phyloP scores from a whole-genome alignment of 2,797 vertebrate species.

The Enteromius anoplus region DNA sequence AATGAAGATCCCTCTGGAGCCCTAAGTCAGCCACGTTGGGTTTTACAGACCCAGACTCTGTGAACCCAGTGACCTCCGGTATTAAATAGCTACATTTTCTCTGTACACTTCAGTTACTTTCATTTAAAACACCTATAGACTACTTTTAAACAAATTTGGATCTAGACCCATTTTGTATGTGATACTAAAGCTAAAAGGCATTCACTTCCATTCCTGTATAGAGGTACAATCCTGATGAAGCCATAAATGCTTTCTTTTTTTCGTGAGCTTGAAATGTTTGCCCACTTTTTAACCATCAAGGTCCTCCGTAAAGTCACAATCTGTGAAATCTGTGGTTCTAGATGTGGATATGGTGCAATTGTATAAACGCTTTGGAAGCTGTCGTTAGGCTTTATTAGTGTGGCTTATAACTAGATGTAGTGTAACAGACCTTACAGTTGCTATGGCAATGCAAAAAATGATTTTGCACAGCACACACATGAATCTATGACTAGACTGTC shows the following conservation, averaged over 20 bases:
- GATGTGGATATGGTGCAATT: conserved; percentile 6
- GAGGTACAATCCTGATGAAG: not conserved
- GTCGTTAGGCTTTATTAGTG: conserved; percentile 5
- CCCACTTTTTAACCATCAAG: conserved; percentile 10
- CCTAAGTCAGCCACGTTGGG: conserved; percentile 60
- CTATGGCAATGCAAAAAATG: conserved; percentile 17
- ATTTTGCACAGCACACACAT: not conserved
- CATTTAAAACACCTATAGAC: not conserved
- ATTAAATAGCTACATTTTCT: not conserved
- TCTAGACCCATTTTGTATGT: not conserved
- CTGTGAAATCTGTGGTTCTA: not conserved
- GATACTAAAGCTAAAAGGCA: not conserved
- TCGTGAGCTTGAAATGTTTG: conserved; percentile 7
- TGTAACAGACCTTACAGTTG: conserved; percentile 24
- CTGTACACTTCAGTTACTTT: not conserved
- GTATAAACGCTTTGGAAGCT: not conserved
- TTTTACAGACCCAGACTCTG: not conserved
- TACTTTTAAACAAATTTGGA: not conserved
- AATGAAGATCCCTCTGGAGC: conserved; percentile 73
- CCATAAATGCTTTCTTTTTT: not conserved
- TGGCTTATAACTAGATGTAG: conserved; percentile 18
- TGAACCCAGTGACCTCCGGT: not conserved
- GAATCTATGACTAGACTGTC: conserved; percentile 1
- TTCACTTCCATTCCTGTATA: not conserved
- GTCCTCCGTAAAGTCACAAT: not conserved